A percentile compares a stretch with the other conserved stretches of the same genome.
Conservation (phyloP, 1,140 invertebrate genomes). For the Drosophila littoralis region DNA sequence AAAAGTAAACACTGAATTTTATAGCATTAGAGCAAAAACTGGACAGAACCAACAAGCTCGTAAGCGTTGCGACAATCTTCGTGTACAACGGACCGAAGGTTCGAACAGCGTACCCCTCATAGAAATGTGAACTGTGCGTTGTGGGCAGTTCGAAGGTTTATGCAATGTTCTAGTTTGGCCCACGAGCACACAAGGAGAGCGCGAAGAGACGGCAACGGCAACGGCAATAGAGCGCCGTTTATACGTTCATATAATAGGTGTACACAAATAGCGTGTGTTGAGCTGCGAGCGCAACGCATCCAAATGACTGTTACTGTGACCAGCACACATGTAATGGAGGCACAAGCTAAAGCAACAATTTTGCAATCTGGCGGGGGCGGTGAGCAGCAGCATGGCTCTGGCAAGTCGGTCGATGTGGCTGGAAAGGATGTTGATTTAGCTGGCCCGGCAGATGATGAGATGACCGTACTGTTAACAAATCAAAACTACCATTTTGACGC, state of each 20-base stretch:
- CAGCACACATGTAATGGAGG: slow-evolving; percentile 72
- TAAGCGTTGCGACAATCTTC: slow-evolving; percentile 28
- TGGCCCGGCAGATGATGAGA: slow-evolving; percentile 56
- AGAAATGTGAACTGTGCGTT: slow-evolving; percentile 65
- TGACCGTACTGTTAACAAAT: slow-evolving; percentile 69
- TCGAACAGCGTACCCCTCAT: slow-evolving; percentile 5
- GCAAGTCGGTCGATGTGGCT: slow-evolving; percentile 41
- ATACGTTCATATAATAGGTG: slow-evolving; percentile 34
- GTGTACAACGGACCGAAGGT: slow-evolving; percentile 12
- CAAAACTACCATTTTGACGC: slow-evolving; percentile 71
- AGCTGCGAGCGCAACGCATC: slow-evolving; percentile 44
- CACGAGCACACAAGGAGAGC: slow-evolving; percentile 42
- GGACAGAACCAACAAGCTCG: slow-evolving; percentile 6
- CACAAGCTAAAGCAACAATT: slow-evolving; percentile 73
- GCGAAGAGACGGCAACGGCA: slow-evolving; percentile 17
- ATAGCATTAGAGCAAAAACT: slow-evolving; percentile 28
- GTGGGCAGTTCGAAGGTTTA: slow-evolving; percentile 62
- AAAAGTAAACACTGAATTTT: slow-evolving; percentile 54
- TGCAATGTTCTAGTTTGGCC: slow-evolving; percentile 79
- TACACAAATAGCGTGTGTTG: slow-evolving; percentile 38
- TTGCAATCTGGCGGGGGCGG: slow-evolving; percentile 52
- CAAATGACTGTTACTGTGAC: slow-evolving; percentile 80
- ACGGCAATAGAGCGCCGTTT: slow-evolving; percentile 37
- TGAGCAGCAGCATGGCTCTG: slow-evolving; percentile 47
- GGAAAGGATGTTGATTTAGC: slow-evolving; percentile 30